Evolutionary conservation across 2,888 invertebrate genomes (phyloP), one percentile per base, ranked within the genome.

Genomic region (Pristionchus exspectatus): DNA sequence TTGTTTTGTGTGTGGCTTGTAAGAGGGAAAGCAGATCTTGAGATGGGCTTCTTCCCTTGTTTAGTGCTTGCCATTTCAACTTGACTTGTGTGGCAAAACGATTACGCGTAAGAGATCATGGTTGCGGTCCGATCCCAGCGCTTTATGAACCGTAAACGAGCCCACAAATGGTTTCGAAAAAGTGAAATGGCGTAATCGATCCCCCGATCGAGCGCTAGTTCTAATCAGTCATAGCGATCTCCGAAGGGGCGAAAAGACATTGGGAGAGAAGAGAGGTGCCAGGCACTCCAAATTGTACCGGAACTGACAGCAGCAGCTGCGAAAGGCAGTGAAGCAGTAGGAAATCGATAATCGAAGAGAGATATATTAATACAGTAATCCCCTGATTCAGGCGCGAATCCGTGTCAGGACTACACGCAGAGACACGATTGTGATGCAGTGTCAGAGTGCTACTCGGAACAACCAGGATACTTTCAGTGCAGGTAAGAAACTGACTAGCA

Each of bases 381-480:
- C n/a, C 83, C 27, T 90, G 81, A 91, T 92, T 77, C 87, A 95
- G 95, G 94, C 84, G 91, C 93, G 24, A 94, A 95, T 90, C 95
- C 95, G 38, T 95, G 95, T 90, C 92, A 94, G 88, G 95, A 95
- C 90, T 94, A 94, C 90, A 93, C 94, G 0, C 74, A 74, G 24
- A 92, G 95, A 54, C 94, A 95, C 90, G 95, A 95, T 91, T 95
- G 95, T 89, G 94, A 95, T 87, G 88, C 93, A 16, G 91, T 94
- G 44, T 95, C 95, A 33, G 94, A 94, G 89, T 95, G 95, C 90
- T 90, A 92, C 86, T 94, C 93, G 77, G 93, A 93, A 84, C 93
- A 94, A 88, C 94, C 94, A 50, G 95, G 95, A 38, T 95, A 93
- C 90, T 95, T 95, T 92, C 93, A 94, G 87, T 94, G 94, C 87